phyloP scores from a whole-genome alignment of 30 jellyfish, hydroid and myxozoan species.

The Pelagia noctiluca region DNA sequence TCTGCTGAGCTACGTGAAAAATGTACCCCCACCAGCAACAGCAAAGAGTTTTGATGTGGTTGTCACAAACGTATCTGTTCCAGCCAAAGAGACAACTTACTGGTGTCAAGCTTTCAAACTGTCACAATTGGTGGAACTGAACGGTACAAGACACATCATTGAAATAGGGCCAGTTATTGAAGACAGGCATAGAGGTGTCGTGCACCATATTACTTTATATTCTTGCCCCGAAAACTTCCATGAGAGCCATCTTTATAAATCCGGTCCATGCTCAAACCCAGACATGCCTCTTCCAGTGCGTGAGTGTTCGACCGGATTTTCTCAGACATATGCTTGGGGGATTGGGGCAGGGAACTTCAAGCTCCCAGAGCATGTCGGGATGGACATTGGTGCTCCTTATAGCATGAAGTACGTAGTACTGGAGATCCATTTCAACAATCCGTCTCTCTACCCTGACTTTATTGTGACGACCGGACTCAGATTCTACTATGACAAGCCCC shows the following conservation, averaged over 20 bases:
- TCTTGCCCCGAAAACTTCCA: constrained; percentile 46
- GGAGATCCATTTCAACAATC: constrained; percentile 62
- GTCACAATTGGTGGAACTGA: not conserved
- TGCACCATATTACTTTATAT: constrained; percentile 57
- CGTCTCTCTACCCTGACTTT: not conserved
- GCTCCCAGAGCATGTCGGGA: constrained; percentile 63
- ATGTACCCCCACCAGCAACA: constrained; percentile 50
- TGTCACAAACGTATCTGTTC: constrained; percentile 8
- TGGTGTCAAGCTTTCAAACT: not conserved
- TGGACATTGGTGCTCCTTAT: constrained; percentile 36
- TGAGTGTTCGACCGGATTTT: constrained; percentile 27
- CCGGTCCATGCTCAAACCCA: constrained; percentile 38
- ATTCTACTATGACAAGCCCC: not conserved
- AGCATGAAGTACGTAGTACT: constrained; percentile 44
- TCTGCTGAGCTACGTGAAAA: constrained; percentile 46
- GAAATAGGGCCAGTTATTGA: constrained; percentile 49
- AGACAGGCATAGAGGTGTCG: constrained; percentile 44
- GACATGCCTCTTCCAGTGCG: constrained; percentile 63
- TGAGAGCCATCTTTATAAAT: constrained; percentile 38
- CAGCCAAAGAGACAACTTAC: not conserved
- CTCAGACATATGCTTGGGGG: constrained; percentile 68
- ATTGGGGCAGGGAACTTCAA: constrained; percentile 60
- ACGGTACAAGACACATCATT: not conserved
- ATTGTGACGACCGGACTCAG: constrained; percentile 3
- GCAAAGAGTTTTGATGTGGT: constrained; percentile 35